Base-by-base conservation (phyloP, 2,888 invertebrate species). In the Priocnemis perturbator region DNA sequence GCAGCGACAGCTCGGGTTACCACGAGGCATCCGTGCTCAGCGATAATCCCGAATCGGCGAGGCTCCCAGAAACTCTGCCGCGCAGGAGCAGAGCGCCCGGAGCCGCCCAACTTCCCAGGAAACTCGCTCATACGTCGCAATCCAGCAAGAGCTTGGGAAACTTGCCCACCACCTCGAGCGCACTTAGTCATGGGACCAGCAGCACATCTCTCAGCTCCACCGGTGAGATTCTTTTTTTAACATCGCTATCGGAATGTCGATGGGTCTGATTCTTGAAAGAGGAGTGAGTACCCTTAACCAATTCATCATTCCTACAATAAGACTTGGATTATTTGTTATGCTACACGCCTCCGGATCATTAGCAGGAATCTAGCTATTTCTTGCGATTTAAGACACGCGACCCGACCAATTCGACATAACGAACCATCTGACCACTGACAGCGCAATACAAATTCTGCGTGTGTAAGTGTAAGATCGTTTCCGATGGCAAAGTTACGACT, bases 1-100 rank as follows among this genome's bases (percentile, higher is more conserved):
- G 93, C 87, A 94, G 94, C 73, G 94, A 94, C 85, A 94, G 94
- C 79, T 93, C 93, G 67, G 94, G 94, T 0, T 94, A 94, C 84
- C 94, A 94, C 85, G 94, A 94, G 84, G 92, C 93, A 0, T 93
- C 93, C 7, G 91, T 93, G 60, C 89, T 91, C 59, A 93, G 93
- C 81, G 93, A 93, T 80, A 91, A 92, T 78, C 91, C 91, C 5
- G 91, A 91, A 53, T 80, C 82, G 21, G 83, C 78, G 7, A 81
- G 84, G 66, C 80, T 87, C 59, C 88, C 88, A 5, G 89, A 89
- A 74, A 89, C 90, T 3, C 76, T 90, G 50, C 90, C 90, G 2
- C 84, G 90, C 60, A 84, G 89, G 55, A 87, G 86, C 60, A 88
- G 86, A 73, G 82, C 83, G 11, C 83, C 86, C 2, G 76, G 83